Evolutionary conservation across 2,797 vertebrate species (phyloP), one percentile per base, ranked within the genome.

Genomic region (Platalea minor): DNA sequence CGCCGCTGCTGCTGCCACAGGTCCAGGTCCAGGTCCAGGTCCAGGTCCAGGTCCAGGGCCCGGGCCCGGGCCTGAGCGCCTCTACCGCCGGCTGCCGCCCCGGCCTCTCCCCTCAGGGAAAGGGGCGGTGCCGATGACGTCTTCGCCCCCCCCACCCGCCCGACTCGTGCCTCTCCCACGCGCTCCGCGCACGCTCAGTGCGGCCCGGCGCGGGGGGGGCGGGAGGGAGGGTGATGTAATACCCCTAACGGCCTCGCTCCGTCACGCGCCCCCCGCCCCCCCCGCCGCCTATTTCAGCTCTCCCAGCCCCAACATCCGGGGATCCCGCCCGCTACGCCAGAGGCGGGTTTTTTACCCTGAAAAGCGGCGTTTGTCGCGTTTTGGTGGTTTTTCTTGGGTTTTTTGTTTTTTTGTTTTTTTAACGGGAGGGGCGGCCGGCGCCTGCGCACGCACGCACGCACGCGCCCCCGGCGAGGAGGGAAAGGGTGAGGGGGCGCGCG

Each of bases 191-290:
- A 95, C 35, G 78, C 90, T 9, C 78, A 3, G 33, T 15, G 50
- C 24, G 28, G 69, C 21, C 21, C 26, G 19, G 60, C 39, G 5
- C 39, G 10, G 20, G 19, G 69, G 24, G 13, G 10, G 21, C 33
- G 33, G 77, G 46, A 16, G 31, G 48, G 31, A 37, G 91, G 84
- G 41, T 95, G 96, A 97, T 85, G 97, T 96, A 87, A 97, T 93
- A 87, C 21, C 63, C 5, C n/a, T 41, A n/a, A 19, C 67, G 25
- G 86, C 83, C 79, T 69, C n/a, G 20, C 48, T 23, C 39, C 8
- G 18, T 17, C 17, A 9, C 39, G 39, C 39, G 11, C 24, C 41
- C 33, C 11, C 50, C 17, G 11, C 48, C 48, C 50, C 21, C 25
- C 45, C 11, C 6, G 9, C 29, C 46, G 46, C 46, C 10, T 11